Evolutionary conservation across 2,888 invertebrate genomes (phyloP), one percentile per base, ranked within the genome.

Genomic region (Cynaeus angustus): DNA sequence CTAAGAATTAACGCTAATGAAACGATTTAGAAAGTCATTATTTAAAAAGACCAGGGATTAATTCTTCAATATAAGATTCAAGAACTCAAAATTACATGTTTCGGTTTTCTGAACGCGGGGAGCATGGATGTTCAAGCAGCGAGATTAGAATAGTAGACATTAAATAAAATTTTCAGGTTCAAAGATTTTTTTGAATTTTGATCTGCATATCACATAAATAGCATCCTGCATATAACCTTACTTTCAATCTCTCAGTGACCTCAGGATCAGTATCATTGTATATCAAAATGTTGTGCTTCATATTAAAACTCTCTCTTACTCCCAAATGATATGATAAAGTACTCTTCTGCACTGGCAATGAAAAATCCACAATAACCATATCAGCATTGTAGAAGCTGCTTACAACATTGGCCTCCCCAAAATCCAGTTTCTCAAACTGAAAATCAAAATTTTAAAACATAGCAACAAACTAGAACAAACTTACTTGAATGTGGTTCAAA

Each of bases 341-440:
- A 75, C 96, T 95, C 84, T 98, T 97, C 85, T 99, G 99, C 21
- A 94, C 86, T 78, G 94, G 92, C 59, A 98, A 87, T 33, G 97
- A 96, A 77, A 99, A 88, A 85, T 99, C 99, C 45, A 99, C 96
- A 41, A 99, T 89, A 0, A 96, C 98, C 48, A 99, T 96, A 85
- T 99, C 99, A 0, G 99, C 99, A 89, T 98, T 98, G 86, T 99
- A 99, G 86, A 99, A 99, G 75, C 92, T 93, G 83, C 98, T 98
- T 79, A 98, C 86, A 0, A 96, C 95, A 85, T 95, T 95, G 9
- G 96, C 94, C 86, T 99, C 99, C 0, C 98, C 99, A 86, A 98
- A 99, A 86, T 99, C 99, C 75, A 99, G 87, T 84, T 96, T 97
- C 83, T 99, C 97, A 88, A 98, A 99, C 94, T 96, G 86, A 75